Evolutionary conservation across 2,797 vertebrate species (phyloP).

Genomic region (Linurgus olivaceus): DNA sequence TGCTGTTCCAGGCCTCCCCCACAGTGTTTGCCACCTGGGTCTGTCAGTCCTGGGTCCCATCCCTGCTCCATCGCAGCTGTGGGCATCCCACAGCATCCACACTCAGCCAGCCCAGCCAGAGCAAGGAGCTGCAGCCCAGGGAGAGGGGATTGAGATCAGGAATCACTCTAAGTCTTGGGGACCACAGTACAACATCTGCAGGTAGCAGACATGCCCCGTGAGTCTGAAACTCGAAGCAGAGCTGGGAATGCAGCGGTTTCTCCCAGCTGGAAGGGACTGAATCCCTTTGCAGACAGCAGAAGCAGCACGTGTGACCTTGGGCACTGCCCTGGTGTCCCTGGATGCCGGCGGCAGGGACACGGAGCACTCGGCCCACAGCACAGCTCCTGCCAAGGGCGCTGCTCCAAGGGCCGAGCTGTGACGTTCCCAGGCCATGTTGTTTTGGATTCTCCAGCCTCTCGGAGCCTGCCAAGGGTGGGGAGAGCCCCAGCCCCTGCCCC

Average conservation of each 20-base stretch:
- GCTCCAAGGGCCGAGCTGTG: neutral
- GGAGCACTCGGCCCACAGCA: fast-evolving
- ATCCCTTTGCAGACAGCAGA: neutral
- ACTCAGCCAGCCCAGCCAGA: fast-evolving
- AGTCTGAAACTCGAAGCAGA: fast-evolving
- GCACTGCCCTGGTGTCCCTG: neutral
- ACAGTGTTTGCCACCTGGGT: fast-evolving
- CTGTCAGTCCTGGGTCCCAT: neutral
- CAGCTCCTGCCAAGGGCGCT: neutral
- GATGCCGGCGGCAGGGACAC: fast-evolving
- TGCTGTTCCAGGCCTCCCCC: neutral
- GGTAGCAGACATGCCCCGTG: neutral
- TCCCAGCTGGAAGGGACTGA: fast-evolving
- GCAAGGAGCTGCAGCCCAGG: neutral
- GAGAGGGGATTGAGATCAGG: too few species aligned
- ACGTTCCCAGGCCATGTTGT: neutral
- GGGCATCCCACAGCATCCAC: neutral
- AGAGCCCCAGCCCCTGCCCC: neutral
- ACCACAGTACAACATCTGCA: fast-evolving
- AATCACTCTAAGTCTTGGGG: fast-evolving
- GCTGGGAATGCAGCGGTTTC: fast-evolving
- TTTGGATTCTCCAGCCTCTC: neutral
- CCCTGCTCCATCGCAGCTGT: fast-evolving
- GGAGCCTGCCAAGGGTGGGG: neutral
- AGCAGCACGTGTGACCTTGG: fast-evolving